Evolutionary conservation across 2,888 invertebrate genomes (phyloP).

Genomic region (Zootermopsis nevadensis): DNA sequence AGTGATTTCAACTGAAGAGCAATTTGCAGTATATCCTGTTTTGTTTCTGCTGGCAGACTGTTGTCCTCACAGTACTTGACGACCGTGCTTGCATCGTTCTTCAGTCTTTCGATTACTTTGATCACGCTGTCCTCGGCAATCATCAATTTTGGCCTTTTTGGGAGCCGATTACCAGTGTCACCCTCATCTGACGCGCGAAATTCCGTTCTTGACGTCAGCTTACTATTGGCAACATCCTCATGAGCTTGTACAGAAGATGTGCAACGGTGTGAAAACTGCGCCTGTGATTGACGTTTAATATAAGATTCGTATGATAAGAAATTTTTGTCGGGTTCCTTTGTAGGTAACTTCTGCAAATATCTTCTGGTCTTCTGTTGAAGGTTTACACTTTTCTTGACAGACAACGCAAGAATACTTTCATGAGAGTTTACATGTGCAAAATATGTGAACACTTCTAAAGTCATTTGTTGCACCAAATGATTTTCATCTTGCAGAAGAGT

Average conservation of each 20-base stretch:
- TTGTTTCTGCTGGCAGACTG: background rate
- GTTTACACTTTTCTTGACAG: constrained; percentile 34
- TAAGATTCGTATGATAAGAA: constrained; percentile 27
- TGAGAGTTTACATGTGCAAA: constrained; percentile 50
- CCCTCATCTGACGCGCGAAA: background rate
- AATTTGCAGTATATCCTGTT: background rate
- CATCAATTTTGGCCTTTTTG: constrained; percentile 10
- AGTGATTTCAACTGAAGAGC: background rate
- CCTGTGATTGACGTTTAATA: constrained; percentile 4
- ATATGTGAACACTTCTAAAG: constrained; percentile 48
- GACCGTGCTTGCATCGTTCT: background rate
- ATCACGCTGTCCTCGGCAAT: background rate
- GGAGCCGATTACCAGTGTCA: background rate
- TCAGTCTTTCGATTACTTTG: background rate
- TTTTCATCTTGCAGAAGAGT: constrained; percentile 44
- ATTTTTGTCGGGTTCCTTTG: background rate
- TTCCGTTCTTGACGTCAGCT: background rate
- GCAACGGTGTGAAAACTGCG: constrained; percentile 38
- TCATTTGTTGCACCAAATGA: constrained; percentile 39
- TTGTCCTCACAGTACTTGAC: background rate
- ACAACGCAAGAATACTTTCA: constrained; percentile 42
- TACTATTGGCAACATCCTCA: background rate
- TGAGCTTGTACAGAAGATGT: background rate
- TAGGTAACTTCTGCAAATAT: constrained; percentile 44
- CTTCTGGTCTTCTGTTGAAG: constrained; percentile 26